A percentile compares a stretch with the other conserved stretches of the same genome.
These are phyloP conservation scores for Scelioninae gen. 2 DNA, from an alignment of 2,888 invertebrate genomes.

Conservation along the genomic window DNA sequence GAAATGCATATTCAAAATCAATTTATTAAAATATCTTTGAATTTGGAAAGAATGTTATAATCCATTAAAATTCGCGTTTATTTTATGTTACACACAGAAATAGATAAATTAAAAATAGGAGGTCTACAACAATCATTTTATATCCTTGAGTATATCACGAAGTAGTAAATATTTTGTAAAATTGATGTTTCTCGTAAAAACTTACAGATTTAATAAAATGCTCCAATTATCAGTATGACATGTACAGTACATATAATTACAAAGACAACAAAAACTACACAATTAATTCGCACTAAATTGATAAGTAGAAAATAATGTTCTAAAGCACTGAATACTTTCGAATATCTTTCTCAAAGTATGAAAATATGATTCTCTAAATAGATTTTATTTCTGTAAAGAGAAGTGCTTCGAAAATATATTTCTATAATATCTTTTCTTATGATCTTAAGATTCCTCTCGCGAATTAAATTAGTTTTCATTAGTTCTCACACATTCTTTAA, in stretches of 20 bases:
- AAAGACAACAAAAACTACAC: neutral
- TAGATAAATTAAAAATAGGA: neutral
- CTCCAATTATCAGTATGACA: neutral
- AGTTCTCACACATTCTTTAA: neutral
- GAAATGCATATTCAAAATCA: neutral
- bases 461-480: conserved; percentile 5
- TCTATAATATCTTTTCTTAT: conserved; percentile 16
- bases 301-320: conserved; percentile 4
- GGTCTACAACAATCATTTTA: neutral
- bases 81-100: conserved; percentile 1
- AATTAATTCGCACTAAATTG: neutral
- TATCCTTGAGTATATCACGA: conserved; percentile 1
- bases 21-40: neutral
- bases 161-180: neutral
- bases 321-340: conserved; percentile 12
- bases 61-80: neutral
- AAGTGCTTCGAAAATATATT: conserved; percentile 37
- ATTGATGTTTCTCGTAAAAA: neutral
- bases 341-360: conserved; percentile 16
- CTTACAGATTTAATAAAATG: neutral
- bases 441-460: conserved; percentile 15
- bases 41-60: neutral
- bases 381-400: conserved; percentile 22
- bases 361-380: conserved; percentile 36
- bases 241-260: neutral